A percentile compares a stretch with the other conserved stretches of the same genome.
Evolutionary conservation across 2,113 vertebrate genomes (phyloP).

Genomic region (Lophotis ruficrista): DNA sequence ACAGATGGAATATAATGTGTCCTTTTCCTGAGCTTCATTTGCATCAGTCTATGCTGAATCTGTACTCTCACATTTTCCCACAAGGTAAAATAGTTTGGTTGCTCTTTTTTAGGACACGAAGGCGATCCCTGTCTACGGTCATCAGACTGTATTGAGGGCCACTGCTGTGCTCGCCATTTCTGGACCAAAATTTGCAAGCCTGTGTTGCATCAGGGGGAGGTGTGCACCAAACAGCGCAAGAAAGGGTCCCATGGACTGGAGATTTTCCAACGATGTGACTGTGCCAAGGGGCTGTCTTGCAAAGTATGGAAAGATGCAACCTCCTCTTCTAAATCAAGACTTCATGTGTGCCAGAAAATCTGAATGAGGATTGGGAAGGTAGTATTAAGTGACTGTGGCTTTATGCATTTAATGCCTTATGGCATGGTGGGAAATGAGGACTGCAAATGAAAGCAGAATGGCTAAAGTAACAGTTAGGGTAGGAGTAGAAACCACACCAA

Average conservation of each 20-base stretch:
- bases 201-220: constrained; percentile 90
- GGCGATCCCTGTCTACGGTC: constrained; percentile 91
- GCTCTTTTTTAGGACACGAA: constrained; percentile 84
- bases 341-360: constrained; percentile 96
- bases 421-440: constrained; percentile 33
- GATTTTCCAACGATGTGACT: constrained; percentile 96
- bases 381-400: constrained; percentile 56
- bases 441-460: constrained; percentile 30
- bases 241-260: constrained; percentile 93
- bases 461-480: constrained; percentile 6
- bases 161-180: constrained; percentile 95
- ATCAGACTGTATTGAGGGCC: constrained; percentile 89
- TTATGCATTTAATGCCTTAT: constrained; percentile 62
- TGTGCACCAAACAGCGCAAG: constrained; percentile 93
- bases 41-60: background rate
- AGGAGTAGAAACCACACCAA: constrained; percentile 30
- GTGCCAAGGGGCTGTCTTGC: constrained; percentile 93
- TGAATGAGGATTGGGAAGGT: constrained; percentile 66
- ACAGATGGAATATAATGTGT: background rate
- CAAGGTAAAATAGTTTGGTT: background rate
- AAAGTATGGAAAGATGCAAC: constrained; percentile 98
- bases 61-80: background rate
- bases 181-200: constrained; percentile 99
- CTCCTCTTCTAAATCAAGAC: constrained; percentile 94
- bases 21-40: background rate